Percentiles rank a stretch among this genome's conserved stretches.
Conservation (phyloP, 2,113 vertebrate species). For the Otis tarda region DNA sequence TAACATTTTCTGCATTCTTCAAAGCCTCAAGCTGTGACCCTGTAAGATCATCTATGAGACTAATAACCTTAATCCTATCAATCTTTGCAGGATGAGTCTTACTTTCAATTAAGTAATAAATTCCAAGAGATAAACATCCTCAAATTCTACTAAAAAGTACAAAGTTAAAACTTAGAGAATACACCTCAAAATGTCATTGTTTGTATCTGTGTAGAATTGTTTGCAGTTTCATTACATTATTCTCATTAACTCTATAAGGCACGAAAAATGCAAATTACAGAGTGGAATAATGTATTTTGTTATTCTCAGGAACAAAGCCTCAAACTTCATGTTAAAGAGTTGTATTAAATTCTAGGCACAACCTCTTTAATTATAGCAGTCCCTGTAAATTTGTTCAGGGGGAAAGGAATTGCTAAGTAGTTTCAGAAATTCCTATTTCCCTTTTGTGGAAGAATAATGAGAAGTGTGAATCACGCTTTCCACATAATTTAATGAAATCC, state of each 20-base stretch:
- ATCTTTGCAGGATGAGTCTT: background rate
- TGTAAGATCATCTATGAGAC: background rate
- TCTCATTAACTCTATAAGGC: background rate
- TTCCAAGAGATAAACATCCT: background rate
- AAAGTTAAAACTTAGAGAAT: background rate
- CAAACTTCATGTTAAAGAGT: background rate
- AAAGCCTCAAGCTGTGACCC: background rate
- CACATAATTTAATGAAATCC: slow-evolving; percentile 40
- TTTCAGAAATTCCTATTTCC: slow-evolving; percentile 19
- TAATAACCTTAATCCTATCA: background rate
- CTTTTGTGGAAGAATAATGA: slow-evolving; percentile 30
- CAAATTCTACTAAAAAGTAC: background rate
- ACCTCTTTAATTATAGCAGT: background rate
- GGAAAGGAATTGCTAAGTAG: background rate
- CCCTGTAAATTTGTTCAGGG: slow-evolving; percentile 9
- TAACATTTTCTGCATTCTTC: background rate
- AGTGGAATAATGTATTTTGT: background rate
- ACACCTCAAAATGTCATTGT: background rate
- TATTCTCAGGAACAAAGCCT: background rate
- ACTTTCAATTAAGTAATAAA: background rate
- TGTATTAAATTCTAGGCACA: slow-evolving; percentile 21
- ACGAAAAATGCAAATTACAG: background rate
- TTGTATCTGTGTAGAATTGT: background rate
- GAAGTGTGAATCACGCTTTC: slow-evolving; percentile 14
- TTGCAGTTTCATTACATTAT: background rate